These are phyloP conservation scores for Syngnathus rostellatus DNA, from an alignment of 2,797 vertebrate species.

Conservation along the genomic window DNA sequence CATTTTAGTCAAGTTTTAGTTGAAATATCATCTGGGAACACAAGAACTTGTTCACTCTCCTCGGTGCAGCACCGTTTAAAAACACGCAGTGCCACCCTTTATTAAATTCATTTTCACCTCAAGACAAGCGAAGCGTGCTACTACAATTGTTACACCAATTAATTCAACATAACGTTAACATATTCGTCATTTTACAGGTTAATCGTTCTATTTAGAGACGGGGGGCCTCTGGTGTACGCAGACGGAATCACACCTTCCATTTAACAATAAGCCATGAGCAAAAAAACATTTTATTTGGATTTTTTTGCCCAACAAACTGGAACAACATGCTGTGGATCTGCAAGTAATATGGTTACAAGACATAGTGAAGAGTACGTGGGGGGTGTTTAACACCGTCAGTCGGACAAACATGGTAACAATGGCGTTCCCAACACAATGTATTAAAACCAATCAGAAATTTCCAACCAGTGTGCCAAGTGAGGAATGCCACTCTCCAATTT, in stretches of 20 bases:
- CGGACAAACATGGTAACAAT: not conserved
- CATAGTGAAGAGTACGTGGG: not conserved
- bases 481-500: not conserved
- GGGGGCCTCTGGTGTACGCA: constrained; percentile 41
- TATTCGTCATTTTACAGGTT: no score
- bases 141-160: not conserved
- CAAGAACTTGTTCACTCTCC: not conserved
- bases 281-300: constrained; percentile 2
- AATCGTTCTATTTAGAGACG: constrained; percentile 7
- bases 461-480: not conserved
- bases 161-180: not conserved
- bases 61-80: not conserved
- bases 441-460: not conserved
- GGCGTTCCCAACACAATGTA: not conserved
- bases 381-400: not conserved
- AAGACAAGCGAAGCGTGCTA: not conserved
- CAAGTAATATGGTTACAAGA: constrained; percentile 1
- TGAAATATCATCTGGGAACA: not conserved
- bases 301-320: not conserved
- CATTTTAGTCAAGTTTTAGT: not conserved
- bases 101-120: not conserved
- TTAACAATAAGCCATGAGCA: not conserved
- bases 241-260: constrained; percentile 25
- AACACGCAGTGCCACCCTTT: not conserved
- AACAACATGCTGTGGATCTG: not conserved